phyloP scores from a whole-genome alignment of 1,140 invertebrate species.

The Brevipalpus yothersi region DNA sequence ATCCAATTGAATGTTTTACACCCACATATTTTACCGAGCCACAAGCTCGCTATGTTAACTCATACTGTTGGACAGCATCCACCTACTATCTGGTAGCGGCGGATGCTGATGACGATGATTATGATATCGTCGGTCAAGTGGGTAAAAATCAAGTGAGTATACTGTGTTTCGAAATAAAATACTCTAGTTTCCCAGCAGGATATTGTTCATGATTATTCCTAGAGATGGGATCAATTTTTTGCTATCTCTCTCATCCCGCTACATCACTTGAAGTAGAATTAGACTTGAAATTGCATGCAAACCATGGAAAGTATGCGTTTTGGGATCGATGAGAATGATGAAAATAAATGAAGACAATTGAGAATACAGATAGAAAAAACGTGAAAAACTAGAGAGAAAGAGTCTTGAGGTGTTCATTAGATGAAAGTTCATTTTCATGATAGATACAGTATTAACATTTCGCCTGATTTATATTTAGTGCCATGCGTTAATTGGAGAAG shows the following conservation, averaged over 20 bases:
- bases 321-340: not conserved
- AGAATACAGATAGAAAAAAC: not conserved
- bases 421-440: too few species aligned
- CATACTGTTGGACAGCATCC: slow-evolving; percentile 22
- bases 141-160: slow-evolving; percentile 2
- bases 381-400: not conserved
- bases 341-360: not conserved
- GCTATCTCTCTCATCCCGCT: too few species aligned
- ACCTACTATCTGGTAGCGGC: slow-evolving; percentile 20
- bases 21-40: slow-evolving; percentile 21
- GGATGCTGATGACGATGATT: slow-evolving; percentile 12
- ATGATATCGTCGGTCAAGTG: slow-evolving; percentile 8
- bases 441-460: not conserved
- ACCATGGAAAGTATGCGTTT: too few species aligned
- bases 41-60: slow-evolving; percentile 21
- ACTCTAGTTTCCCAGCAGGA: not conserved
- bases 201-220: not conserved
- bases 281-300: too few species aligned
- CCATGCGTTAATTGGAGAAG: too few species aligned
- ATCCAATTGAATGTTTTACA: slow-evolving; percentile 27
- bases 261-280: not conserved
- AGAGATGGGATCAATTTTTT: not conserved
- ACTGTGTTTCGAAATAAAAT: not conserved
- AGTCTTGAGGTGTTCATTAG: not conserved
- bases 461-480: not conserved